Evolutionary conservation across 2,797 vertebrate genomes (phyloP), one percentile per base, ranked within the genome.

Genomic region (Antrozous pallidus): DNA sequence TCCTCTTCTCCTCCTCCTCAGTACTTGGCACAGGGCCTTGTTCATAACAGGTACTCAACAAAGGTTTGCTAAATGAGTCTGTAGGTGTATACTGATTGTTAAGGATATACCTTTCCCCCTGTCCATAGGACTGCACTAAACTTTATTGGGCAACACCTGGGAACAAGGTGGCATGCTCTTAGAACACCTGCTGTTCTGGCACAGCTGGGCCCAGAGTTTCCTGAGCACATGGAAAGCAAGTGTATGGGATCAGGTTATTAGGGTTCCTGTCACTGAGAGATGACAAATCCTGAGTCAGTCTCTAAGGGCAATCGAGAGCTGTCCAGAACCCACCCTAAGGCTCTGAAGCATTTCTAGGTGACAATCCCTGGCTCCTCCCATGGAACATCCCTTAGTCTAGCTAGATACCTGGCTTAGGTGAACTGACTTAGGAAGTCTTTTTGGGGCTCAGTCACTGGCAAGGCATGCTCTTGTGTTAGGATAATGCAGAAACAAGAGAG

Each of bases 91-190:
- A 26, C 22, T 26, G 36, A 26, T 92, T 92, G 33, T 94, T 92
- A 91, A 61, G 67, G 93, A 71, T 77, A 83, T 0, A 1, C 18
- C 10, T 51, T 81, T 61, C 22, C 58, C 38, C 65, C 38, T 91
- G 82, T 89, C 58, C 40, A 69, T 17, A 87, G 94, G 95, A 94
- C 56, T 80, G 42, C 20, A 73, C n/a, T 95, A 51, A 83, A 58
- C 38, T 54, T 8, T 73, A 45, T 67, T 74, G 56, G 65, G 47
- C 28, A 83, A 95, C 16, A 65, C 40, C 67, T 84, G 75, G 56
- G 86, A 31, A 77, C 54, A 78, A 40, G 33, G 61, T 42, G 40
- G 40, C 4, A 5, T 40, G 45, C 61, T 47, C 71, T 94, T 94
- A 77, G 89, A 88, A 87, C 13, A 4, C 38, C 2, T 1, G 13